A percentile compares a stretch with the other conserved stretches of the same genome.
Conservation (phyloP, 2,888 invertebrate genomes). For the Ophion ellenae region DNA sequence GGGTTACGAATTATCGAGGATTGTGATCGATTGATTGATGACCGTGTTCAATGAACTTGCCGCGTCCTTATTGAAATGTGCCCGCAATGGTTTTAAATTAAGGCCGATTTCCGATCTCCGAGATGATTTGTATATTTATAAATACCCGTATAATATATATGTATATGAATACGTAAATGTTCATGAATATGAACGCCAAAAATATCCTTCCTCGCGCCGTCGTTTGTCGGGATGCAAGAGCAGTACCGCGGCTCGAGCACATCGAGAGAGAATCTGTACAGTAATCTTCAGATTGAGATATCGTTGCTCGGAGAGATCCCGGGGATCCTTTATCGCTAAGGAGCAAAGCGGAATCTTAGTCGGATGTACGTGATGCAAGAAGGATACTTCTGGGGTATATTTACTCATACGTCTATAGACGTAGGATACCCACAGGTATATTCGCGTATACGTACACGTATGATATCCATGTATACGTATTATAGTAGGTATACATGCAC, state of each 20-base stretch:
- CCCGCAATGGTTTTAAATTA: conserved; percentile 60
- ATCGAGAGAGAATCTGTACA: conserved; percentile 50
- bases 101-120: conserved; percentile 35
- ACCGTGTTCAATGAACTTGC: background rate
- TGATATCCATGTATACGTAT: conserved; percentile 16
- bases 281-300: conserved; percentile 65
- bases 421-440: conserved; percentile 12
- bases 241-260: conserved; percentile 18
- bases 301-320: conserved; percentile 48
- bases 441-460: background rate
- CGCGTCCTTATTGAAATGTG: conserved; percentile 19
- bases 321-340: conserved; percentile 66
- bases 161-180: background rate
- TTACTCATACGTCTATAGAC: conserved; percentile 16
- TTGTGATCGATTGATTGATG: background rate
- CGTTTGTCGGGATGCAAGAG: conserved; percentile 37
- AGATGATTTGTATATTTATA: conserved; percentile 22
- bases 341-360: conserved; percentile 66
- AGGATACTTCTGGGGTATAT: conserved; percentile 56
- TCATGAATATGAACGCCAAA: background rate
- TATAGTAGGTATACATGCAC: conserved; percentile 70
- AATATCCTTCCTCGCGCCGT: conserved; percentile 3
- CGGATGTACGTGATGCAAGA: conserved; percentile 60
- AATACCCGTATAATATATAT: too few relatives aligned
- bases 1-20: background rate